Evolutionary conservation across 2,113 vertebrate genomes (phyloP).

Genomic region (Mungos mungo): DNA sequence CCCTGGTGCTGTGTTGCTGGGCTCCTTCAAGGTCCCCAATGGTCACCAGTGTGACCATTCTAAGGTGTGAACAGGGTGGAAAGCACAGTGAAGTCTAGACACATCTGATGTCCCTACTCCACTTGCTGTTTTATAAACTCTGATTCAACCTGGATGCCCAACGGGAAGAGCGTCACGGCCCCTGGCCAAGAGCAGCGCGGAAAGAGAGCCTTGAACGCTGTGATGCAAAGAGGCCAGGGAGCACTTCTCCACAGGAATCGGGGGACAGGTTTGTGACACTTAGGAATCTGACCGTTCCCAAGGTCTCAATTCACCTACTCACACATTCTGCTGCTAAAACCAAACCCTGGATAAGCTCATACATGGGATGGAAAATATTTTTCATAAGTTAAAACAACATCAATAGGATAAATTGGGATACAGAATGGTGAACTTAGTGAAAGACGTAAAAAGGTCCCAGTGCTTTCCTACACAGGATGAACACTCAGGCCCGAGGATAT

Average conservation of each 20-base stretch:
- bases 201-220: background rate
- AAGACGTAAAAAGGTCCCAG: background rate
- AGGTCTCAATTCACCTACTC: background rate
- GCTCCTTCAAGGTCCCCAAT: background rate
- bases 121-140: too few relatives aligned
- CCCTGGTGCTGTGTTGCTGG: too few relatives aligned
- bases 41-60: background rate
- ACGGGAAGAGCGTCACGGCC: background rate
- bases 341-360: background rate
- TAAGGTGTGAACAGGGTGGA: background rate
- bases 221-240: background rate
- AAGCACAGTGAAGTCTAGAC: background rate
- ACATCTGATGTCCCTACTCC: background rate
- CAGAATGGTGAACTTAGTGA: background rate
- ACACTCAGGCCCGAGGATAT: background rate
- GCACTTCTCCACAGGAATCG: accelerated
- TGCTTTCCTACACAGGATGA: background rate
- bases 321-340: background rate
- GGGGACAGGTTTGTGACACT: accelerated
- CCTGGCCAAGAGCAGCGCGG: background rate
- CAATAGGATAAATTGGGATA: background rate
- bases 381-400: background rate
- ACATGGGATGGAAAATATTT: background rate
- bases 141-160: background rate
- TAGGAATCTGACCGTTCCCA: accelerated